These are phyloP conservation scores for Antechinus stuartii DNA, from an alignment of 2,113 vertebrate genomes.

Conservation along the genomic window DNA sequence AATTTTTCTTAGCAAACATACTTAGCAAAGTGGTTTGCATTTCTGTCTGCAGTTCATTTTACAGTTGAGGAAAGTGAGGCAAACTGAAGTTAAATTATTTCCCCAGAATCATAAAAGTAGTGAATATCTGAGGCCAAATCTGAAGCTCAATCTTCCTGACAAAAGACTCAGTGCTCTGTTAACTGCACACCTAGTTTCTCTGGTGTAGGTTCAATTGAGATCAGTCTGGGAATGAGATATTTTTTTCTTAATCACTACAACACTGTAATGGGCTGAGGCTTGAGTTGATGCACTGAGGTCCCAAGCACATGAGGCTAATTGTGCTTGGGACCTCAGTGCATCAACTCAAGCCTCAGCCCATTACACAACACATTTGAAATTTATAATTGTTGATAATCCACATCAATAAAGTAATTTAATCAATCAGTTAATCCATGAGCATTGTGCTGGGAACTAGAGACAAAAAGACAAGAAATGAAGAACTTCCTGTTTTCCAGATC, in stretches of 20 bases:
- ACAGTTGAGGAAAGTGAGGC: conserved; percentile 60
- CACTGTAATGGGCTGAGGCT: not conserved
- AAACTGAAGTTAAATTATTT: not conserved
- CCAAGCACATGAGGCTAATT: too few species aligned
- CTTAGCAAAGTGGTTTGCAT: not conserved
- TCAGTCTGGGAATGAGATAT: conserved; percentile 14
- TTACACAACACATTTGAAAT: conserved; percentile 36
- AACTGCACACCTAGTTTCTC: not conserved
- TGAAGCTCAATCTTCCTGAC: not conserved
- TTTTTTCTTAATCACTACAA: not conserved
- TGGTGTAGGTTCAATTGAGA: conserved; percentile 21
- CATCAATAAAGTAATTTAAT: conserved; percentile 1
- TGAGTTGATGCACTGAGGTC: too few species aligned
- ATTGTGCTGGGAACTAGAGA: not conserved
- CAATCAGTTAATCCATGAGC: not conserved
- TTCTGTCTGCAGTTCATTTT: not conserved
- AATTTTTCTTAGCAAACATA: not conserved
- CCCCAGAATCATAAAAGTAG: not conserved
- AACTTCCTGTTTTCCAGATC: not conserved
- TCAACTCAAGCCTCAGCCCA: too few species aligned
- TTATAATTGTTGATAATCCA: conserved; percentile 8
- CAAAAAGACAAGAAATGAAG: not conserved
- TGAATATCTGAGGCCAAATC: conserved; percentile 14
- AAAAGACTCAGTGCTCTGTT: not conserved
- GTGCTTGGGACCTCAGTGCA: too few species aligned